Evolutionary conservation across 2,888 invertebrate species (phyloP).

Genomic region (Frankliniella intonsa): DNA sequence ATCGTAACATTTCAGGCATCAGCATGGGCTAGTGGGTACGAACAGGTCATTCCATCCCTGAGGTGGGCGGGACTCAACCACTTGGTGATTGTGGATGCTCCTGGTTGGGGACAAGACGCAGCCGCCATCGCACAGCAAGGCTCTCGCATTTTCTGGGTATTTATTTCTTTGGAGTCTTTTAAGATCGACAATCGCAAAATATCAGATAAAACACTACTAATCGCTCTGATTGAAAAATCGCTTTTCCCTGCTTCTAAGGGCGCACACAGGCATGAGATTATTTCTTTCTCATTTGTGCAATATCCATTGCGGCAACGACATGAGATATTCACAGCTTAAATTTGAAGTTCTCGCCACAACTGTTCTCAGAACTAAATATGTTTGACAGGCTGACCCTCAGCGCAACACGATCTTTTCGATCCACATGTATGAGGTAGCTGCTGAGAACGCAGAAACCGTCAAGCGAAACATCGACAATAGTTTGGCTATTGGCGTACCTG

Average conservation of each 20-base stretch:
- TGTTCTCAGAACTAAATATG: not conserved
- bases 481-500: not conserved
- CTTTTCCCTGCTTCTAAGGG: not conserved
- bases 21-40: not conserved
- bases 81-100: not conserved
- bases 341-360: not conserved
- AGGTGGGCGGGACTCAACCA: not conserved
- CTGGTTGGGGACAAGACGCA: not conserved
- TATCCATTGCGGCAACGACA: not conserved
- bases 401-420: slow-evolving; percentile 1
- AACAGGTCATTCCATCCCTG: not conserved
- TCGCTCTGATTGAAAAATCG: no score
- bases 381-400: not conserved
- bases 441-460: not conserved
- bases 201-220: no score
- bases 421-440: slow-evolving; percentile 17
- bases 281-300: not conserved
- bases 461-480: not conserved
- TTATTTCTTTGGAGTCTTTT: not conserved
- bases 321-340: not conserved
- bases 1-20: not conserved
- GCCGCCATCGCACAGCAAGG: not conserved
- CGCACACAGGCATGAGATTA: not conserved
- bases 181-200: not conserved
- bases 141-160: not conserved